Evolutionary conservation across 2,797 vertebrate genomes (phyloP).

Genomic region (Pyrocephalus nanus): DNA sequence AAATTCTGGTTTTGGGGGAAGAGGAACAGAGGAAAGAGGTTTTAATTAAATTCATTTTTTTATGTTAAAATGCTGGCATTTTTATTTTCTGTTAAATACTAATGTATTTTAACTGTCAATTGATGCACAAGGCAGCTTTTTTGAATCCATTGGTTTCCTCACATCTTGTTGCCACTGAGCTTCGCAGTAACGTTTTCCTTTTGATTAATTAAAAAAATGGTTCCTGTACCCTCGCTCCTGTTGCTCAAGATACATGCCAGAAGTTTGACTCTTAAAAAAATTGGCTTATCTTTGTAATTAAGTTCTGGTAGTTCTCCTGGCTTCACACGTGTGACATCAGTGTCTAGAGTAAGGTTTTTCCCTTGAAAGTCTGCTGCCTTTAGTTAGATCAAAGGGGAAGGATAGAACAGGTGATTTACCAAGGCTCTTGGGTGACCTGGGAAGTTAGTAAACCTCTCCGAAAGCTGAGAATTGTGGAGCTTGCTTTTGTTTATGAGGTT

Average conservation of each 20-base stretch:
- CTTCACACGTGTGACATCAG: background rate
- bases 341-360: background rate
- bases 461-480: background rate
- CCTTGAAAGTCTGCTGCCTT: background rate
- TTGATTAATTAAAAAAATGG: background rate
- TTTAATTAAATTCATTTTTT: background rate
- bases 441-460: background rate
- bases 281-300: background rate
- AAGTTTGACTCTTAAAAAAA: conserved; percentile 12
- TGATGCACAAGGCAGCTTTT: background rate
- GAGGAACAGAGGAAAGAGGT: background rate
- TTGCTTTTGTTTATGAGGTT: background rate
- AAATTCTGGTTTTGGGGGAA: background rate
- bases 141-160: background rate
- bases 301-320: background rate
- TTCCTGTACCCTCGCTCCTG: background rate
- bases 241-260: background rate
- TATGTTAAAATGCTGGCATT: background rate
- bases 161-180: background rate
- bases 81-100: background rate
- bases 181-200: background rate
- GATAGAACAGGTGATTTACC: background rate
- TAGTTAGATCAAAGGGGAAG: background rate
- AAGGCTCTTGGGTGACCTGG: background rate
- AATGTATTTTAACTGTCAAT: background rate